These are phyloP conservation scores for Drosophila tanythrix DNA, from an alignment of 2,888 invertebrate species.

Conservation along the genomic window DNA sequence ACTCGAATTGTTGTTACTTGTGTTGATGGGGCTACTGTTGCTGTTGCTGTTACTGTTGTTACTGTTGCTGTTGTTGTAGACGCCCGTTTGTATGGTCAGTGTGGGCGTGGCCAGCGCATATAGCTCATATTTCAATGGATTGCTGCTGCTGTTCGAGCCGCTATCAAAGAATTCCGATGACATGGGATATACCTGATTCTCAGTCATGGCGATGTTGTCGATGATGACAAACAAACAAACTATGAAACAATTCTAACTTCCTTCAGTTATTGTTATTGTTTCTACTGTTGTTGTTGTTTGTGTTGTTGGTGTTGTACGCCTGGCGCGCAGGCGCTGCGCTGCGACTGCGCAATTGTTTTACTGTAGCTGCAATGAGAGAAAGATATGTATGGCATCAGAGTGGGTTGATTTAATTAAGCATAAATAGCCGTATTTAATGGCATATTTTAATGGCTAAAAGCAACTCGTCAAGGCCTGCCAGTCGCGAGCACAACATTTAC, in stretches of 20 bases:
- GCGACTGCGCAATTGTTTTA: conserved; percentile 52
- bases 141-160: conserved; percentile 84
- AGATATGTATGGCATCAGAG: conserved; percentile 19
- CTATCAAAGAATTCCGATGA: conserved; percentile 85
- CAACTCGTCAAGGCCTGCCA: conserved; percentile 24
- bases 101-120: conserved; percentile 78
- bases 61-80: conserved; percentile 34
- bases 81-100: conserved; percentile 65
- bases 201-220: conserved; percentile 80
- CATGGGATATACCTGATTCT: conserved; percentile 84
- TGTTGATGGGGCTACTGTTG: conserved; percentile 16
- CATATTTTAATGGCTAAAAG: conserved; percentile 5
- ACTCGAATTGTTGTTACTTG: conserved; percentile 35
- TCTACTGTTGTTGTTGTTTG: not conserved
- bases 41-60: conserved; percentile 36
- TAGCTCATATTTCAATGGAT: conserved; percentile 83
- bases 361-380: conserved; percentile 42
- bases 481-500: conserved; percentile 2
- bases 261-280: not conserved
- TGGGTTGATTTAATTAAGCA: conserved; percentile 24
- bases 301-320: conserved; percentile 29
- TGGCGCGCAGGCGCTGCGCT: conserved; percentile 53
- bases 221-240: not conserved
- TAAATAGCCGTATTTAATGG: conserved; percentile 10
- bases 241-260: not conserved